Evolutionary conservation across 2,113 vertebrate genomes (phyloP).

Genomic region (Gymnogyps californianus): DNA sequence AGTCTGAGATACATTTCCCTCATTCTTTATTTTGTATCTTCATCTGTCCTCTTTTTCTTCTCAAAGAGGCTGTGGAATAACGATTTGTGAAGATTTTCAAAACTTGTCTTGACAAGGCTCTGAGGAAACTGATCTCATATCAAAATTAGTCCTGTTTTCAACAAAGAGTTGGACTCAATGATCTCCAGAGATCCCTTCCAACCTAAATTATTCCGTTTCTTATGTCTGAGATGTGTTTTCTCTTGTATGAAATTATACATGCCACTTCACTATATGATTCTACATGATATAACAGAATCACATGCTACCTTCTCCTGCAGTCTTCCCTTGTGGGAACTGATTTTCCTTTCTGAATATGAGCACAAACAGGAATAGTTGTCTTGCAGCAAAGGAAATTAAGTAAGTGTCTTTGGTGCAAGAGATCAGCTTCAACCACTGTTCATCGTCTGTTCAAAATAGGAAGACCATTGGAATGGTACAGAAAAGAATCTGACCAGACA

Average conservation of each 20-base stretch:
- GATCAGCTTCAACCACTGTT: neutral
- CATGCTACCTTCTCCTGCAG: neutral
- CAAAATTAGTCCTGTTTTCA: neutral
- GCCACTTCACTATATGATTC: neutral
- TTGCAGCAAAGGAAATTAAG: neutral
- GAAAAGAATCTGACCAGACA: neutral
- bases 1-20: neutral
- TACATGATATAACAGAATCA: neutral
- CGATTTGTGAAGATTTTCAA: neutral
- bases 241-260: neutral
- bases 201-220: neutral
- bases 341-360: neutral
- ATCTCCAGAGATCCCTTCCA: neutral
- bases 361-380: neutral
- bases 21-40: neutral
- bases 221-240: neutral
- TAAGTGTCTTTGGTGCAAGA: neutral
- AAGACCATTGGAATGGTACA: neutral
- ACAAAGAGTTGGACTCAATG: neutral
- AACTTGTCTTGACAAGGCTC: neutral
- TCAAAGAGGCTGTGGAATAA: neutral
- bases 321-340: neutral
- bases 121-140: neutral
- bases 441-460: neutral
- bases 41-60: neutral